Evolutionary conservation across 2,113 vertebrate genomes (phyloP), one percentile per base, ranked within the genome.

Genomic region (Stigmatopora nigra): DNA sequence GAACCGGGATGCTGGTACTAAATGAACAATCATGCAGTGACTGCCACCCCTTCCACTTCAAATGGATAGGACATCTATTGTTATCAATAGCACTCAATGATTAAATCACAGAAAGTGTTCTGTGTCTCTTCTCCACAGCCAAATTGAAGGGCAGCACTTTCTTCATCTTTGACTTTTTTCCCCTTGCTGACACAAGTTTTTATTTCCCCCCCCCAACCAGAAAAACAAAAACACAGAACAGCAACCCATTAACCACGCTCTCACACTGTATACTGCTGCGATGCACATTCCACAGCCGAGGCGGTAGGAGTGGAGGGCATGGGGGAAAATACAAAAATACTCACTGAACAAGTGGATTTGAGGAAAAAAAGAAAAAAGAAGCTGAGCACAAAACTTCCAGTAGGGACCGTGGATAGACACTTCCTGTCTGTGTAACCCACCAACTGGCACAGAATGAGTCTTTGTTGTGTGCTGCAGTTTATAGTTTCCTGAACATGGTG

Each of bases 211-310:
- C 12, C n/a, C 51, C 51, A 19, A 13, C 19, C 5, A 16, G 38
- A 41, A 41, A 41, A 41, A 41, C 38, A 41, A 41, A 41, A 41
- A 46, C 51, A 22, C 36, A 68, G 68, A 66, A 64, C 36, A 57
- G 19, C 79, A 12, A 11, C 75, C 70, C 53, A 69, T 77, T 79
- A 77, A 82, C 81, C 76, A 69, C 82, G 51, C 51, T 71, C 63
- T 71, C 69, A 72, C n/a, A 71, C 61, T 67, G 56, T 20, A 72
- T 71, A 79, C 73, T 84, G 84, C 86, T 82, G 82, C 81, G 68
- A 78, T 49, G 59, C 65, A 85, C 81, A 86, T 87, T 87, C 84
- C 86, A 67, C 35, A 22, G 7, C 56, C 59, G 66, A 71, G 41
- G 66, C 51, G 9, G 17, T 5, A 17, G 17, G 48, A 78, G 62